Base-by-base conservation (phyloP, 92 coral and sea anemone genomes). In the Epizoanthus scotinus region DNA sequence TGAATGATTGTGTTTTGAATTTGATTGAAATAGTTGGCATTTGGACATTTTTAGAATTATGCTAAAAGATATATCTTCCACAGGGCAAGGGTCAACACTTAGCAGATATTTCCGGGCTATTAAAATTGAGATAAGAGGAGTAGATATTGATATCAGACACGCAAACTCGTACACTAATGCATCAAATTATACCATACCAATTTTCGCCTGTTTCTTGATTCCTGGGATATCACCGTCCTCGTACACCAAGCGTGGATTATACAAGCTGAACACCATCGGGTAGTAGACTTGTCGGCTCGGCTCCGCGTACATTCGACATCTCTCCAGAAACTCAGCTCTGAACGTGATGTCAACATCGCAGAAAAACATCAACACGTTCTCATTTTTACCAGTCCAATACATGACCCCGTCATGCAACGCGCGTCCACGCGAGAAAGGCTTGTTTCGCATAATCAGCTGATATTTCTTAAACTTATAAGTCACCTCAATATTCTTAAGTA, bases 341-440 rank as follows among this genome's bases (percentile, higher is more conserved):
- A 94, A 89, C 5, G 93, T 89, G 26, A 94, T 89, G 63, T 94
- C 98, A 9, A 94, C 98, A 78, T 94, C 98, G 42, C 98, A 94
- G 84, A 94, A 94, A 69, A 94, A 94, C 92, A 94, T 83, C 22
- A 94, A 58, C 25, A 94, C 94, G 77, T 94, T 89, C 5, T 67
- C 73, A 13, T 87, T 85, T 5, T 59, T 69, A 9, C 89, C 85
- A 21, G 84, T 87, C 98, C 98, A 94, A 20, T 91, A 85, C 78
- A 87, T 74, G 12, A 94, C 98, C 28, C 98, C 98, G 75, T 94
- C 98, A 50, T 94, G 97, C 14, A 94, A 77, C 10, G 98, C 97
- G 56, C 91, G 85, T 3, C 98, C 98, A 4, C 98, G 90, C 1
- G 95, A 91, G 62, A 94, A 94, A 0, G 85, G 87, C 50, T 87